Evolutionary conservation across 2,113 vertebrate genomes (phyloP).

Genomic region (Brienomyrus brachyistius): DNA sequence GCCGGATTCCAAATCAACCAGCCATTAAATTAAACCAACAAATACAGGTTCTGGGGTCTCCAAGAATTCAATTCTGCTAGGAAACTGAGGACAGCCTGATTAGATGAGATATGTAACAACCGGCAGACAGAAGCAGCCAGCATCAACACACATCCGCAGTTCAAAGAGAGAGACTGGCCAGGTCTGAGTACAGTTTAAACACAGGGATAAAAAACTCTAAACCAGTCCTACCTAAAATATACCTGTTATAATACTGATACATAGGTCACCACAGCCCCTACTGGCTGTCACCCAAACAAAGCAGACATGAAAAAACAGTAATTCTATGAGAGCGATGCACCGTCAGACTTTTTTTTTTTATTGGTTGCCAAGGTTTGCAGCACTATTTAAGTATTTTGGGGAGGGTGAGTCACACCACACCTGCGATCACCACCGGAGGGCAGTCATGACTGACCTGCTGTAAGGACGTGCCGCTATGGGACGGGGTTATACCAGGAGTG

Average conservation of each 20-base stretch:
- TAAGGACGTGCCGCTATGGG: neutral
- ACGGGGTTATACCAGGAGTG: neutral
- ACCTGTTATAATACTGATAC: neutral
- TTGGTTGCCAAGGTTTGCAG: neutral
- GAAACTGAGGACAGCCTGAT: neutral
- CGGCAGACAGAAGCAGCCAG: neutral
- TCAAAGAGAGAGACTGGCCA: neutral
- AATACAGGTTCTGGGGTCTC: neutral
- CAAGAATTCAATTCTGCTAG: neutral
- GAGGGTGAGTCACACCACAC: constrained; percentile 3
- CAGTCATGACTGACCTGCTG: neutral
- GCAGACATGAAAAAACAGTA: neutral
- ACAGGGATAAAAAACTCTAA: neutral
- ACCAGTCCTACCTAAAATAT: neutral
- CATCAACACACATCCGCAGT: neutral
- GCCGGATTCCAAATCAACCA: neutral
- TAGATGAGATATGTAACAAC: neutral
- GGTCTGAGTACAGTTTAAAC: neutral
- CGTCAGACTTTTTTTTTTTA: neutral
- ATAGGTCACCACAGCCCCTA: neutral
- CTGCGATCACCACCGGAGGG: neutral
- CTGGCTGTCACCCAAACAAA: neutral
- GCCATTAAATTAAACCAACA: neutral
- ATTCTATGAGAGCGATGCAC: neutral
- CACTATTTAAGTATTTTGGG: neutral